Evolutionary conservation across 2,113 vertebrate species (phyloP).

Genomic region (Saccopteryx leptura): DNA sequence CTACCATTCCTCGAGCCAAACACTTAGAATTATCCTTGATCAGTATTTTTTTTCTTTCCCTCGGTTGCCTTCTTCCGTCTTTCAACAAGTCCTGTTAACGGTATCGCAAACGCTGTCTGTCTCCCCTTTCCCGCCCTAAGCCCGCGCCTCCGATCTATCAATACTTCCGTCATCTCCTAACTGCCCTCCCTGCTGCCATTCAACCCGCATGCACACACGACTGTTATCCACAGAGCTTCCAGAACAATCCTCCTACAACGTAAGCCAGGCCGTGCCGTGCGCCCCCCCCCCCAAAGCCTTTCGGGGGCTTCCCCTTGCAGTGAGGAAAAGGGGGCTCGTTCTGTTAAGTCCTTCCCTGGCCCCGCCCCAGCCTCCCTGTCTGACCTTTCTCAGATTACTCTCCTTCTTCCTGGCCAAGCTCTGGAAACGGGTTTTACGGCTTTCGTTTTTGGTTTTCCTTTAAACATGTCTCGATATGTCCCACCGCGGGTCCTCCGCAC

Average conservation of each 20-base stretch:
- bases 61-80: neutral
- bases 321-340: neutral
- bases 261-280: neutral
- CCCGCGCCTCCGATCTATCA: neutral
- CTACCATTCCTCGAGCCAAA: neutral
- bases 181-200: neutral
- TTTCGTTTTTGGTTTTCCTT: neutral
- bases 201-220: no score
- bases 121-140: neutral
- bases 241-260: neutral
- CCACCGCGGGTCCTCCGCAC: neutral
- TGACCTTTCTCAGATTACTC: neutral
- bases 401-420: neutral
- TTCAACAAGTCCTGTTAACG: neutral
- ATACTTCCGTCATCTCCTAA: neutral
- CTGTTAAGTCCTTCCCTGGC: neutral
- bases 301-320: neutral
- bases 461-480: neutral
- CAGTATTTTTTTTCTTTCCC: neutral
- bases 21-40: neutral
- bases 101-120: neutral
- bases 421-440: neutral
- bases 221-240: neutral
- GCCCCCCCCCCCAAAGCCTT: no score
- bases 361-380: neutral